Percentiles rank a stretch among this genome's conserved stretches.
phyloP scores from a whole-genome alignment of 2,888 invertebrate genomes.

The Xanthorhoe spadicearia region DNA sequence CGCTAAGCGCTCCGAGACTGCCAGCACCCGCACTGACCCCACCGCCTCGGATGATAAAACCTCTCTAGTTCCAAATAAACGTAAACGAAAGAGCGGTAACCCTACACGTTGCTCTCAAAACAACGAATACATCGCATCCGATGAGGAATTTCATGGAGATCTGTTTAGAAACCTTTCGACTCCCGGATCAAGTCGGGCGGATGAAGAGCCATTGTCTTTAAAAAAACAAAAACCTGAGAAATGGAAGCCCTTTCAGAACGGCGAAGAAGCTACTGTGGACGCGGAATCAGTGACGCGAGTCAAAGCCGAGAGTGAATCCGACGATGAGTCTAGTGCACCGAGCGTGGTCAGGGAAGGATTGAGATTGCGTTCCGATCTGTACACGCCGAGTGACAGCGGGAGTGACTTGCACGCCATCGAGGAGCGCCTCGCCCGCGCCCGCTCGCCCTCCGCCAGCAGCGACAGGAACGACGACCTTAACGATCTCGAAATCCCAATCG shows the following conservation, averaged over 20 bases:
- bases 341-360: slow-evolving; percentile 80
- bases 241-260: slow-evolving; percentile 78
- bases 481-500: slow-evolving; percentile 91
- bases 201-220: slow-evolving; percentile 76
- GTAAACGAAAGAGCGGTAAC: slow-evolving; percentile 93
- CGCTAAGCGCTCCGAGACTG: slow-evolving; percentile 64
- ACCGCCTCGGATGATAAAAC: slow-evolving; percentile 77
- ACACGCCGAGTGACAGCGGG: slow-evolving; percentile 82
- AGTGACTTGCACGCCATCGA: slow-evolving; percentile 81
- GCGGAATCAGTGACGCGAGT: slow-evolving; percentile 72
- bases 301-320: slow-evolving; percentile 82
- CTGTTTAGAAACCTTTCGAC: slow-evolving; percentile 77
- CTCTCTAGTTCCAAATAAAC: slow-evolving; percentile 85
- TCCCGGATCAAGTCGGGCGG: slow-evolving; percentile 70
- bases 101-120: slow-evolving; percentile 89
- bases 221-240: slow-evolving; percentile 80
- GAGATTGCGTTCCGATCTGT: slow-evolving; percentile 75
- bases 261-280: slow-evolving; percentile 72
- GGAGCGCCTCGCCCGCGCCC: slow-evolving; percentile 81
- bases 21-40: slow-evolving; percentile 63
- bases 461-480: slow-evolving; percentile 76
- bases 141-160: slow-evolving; percentile 77
- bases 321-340: slow-evolving; percentile 79
- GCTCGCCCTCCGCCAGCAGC: slow-evolving; percentile 77
- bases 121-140: slow-evolving; percentile 78